Conservation (phyloP, 2,888 invertebrate genomes). For the Andrena dorsata region DNA sequence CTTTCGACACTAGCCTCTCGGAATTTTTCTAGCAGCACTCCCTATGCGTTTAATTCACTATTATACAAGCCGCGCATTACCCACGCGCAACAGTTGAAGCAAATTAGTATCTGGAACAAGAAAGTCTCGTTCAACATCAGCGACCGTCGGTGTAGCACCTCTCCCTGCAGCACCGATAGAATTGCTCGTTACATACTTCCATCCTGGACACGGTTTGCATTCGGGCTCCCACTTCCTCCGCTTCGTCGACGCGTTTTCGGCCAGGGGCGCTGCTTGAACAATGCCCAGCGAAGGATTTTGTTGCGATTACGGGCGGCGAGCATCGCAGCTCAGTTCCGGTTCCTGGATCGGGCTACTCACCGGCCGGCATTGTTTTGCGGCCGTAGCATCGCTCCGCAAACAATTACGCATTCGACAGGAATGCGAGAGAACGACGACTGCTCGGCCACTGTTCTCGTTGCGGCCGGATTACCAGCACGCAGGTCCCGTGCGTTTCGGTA, state of each 20-base stretch:
- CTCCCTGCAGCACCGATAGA: no score
- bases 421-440: conserved; percentile 34
- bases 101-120: no score
- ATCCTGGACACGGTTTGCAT: background rate
- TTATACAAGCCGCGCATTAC: no score
- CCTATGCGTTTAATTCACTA: no score
- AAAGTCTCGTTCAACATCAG: no score
- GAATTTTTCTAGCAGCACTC: no score
- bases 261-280: background rate
- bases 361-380: conserved; percentile 44
- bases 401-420: conserved; percentile 60
- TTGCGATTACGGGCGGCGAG: conserved; percentile 33
- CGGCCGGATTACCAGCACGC: conserved; percentile 47
- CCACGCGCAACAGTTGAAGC: no score
- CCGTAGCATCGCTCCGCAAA: conserved; percentile 35
- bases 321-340: conserved; percentile 4
- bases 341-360: conserved; percentile 21
- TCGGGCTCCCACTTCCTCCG: background rate
- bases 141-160: no score
- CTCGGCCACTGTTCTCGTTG: conserved; percentile 41
- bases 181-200: background rate
- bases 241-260: background rate
- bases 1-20: no score
- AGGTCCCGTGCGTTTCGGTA: conserved; percentile 49
- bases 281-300: conserved; percentile 29